Base-by-base conservation (phyloP, 1,140 invertebrate genomes). In the Dysdera silvatica region DNA sequence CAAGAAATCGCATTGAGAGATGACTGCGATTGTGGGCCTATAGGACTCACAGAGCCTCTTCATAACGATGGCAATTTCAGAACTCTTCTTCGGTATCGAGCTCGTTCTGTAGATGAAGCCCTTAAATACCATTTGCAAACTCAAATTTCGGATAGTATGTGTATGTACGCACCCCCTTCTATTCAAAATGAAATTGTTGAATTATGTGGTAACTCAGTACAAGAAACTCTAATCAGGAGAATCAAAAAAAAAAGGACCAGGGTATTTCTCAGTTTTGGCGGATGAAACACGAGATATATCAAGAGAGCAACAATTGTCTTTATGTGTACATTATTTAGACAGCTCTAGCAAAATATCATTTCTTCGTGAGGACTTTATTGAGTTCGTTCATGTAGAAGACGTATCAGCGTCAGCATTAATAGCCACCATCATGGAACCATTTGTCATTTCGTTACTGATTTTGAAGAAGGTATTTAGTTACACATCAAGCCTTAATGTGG, bases 241-340 rank as follows among this genome's bases (percentile, higher is more conserved):
- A 33, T 35, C 6, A 33, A 33, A 35, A 23, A 35, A 24, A 14
- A n/a, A n/a, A n/a, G n/a, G n/a, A n/a, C n/a, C 52, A 20, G 32
- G 23, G 6, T 54, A n/a, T 24, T 54, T n/a, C 37, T 7, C 29
- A 7, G 23, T 54, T n/a, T 20, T 54, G 28, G 29, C 31, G 5
- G 52, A 54, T 54, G 52, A 35, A 10, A 54, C 52, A 6, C 10
- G 10, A 23, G 52, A 54, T 54, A 23, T 54, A 14, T n/a, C 10
- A 20, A 35, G n/a, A 35, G 12, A 7, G 6, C 6, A 54, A 12
- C 52, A 54, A 35, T 20, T 54, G 12, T 12, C 31, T 8, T 20
- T 54, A 20, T 54, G 52, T 24, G 18, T 54, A 20, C 31, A 33
- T 18, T 54, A 35, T 35, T 7, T 54, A 6, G 24, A 51, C 18